phyloP scores from a whole-genome alignment of 1,140 invertebrate species.

The Dufourea novaeangliae region DNA sequence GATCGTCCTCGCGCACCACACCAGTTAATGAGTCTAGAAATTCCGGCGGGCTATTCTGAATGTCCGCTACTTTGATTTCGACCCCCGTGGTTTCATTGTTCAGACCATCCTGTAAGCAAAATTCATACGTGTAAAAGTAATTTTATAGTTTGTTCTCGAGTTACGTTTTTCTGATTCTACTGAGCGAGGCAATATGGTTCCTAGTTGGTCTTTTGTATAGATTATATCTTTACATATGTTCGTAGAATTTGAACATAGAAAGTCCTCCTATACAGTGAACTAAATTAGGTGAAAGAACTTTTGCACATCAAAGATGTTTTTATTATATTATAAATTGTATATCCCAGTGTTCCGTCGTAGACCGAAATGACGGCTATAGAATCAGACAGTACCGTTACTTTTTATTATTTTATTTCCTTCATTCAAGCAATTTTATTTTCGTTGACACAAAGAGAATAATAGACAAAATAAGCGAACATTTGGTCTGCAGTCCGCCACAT shows the following conservation, averaged over 20 bases:
- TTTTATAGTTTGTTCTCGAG: background rate
- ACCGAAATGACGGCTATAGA: too few relatives aligned
- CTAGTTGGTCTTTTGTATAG: background rate
- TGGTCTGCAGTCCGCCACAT: too few relatives aligned
- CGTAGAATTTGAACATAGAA: background rate
- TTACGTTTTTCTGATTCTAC: background rate
- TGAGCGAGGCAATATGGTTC: background rate
- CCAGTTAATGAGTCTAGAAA: constrained; percentile 91
- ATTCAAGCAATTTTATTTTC: too few relatives aligned
- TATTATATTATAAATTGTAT: too few relatives aligned
- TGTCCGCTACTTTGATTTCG: constrained; percentile 89
- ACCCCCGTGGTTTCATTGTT: constrained; percentile 88
- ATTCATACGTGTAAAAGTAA: constrained; percentile 47
- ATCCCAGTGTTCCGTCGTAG: too few relatives aligned
- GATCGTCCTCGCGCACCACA: constrained; percentile 91
- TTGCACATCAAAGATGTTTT: too few relatives aligned
- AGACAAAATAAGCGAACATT: too few relatives aligned
- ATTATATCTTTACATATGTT: background rate
- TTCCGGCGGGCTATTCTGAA: constrained; percentile 91
- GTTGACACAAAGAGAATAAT: too few relatives aligned
- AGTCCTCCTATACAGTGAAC: too few relatives aligned
- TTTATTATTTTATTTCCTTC: too few relatives aligned
- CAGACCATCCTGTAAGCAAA: constrained; percentile 87
- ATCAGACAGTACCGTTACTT: too few relatives aligned
- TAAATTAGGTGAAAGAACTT: too few relatives aligned